Evolutionary conservation across 2,888 invertebrate genomes (phyloP).

Genomic region (Monochamus alternatus): DNA sequence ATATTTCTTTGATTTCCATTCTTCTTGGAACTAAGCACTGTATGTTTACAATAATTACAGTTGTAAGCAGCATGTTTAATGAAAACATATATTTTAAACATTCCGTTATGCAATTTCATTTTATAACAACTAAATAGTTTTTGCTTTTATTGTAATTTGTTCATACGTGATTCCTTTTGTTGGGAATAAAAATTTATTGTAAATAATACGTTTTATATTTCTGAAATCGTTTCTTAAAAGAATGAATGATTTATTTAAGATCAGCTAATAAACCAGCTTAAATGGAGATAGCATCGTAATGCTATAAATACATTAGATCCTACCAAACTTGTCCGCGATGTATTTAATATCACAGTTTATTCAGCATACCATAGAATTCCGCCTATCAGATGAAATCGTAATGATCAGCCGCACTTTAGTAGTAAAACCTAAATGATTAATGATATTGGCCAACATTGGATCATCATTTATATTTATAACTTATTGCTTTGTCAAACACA

Average conservation of each 20-base stretch:
- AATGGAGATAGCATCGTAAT: not conserved
- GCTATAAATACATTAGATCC: not conserved
- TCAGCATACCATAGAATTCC: not conserved
- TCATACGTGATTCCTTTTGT: conserved; percentile 7
- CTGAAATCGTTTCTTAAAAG: not conserved
- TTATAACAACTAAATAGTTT: conserved; percentile 24
- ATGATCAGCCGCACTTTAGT: conserved; percentile 18
- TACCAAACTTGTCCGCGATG: not conserved
- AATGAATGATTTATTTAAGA: not conserved
- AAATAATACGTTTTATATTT: not conserved
- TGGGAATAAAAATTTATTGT: not conserved
- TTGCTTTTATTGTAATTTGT: conserved; percentile 32
- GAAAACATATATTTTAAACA: conserved; percentile 31
- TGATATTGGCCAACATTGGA: conserved; percentile 14
- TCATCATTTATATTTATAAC: conserved; percentile 35
- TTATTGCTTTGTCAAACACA: conserved; percentile 32
- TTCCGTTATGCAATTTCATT: conserved; percentile 25
- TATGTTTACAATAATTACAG: conserved; percentile 22
- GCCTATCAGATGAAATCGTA: conserved; percentile 18
- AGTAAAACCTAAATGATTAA: conserved; percentile 24
- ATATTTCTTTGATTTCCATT: not conserved
- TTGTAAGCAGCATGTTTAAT: conserved; percentile 32
- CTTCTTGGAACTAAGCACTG: conserved; percentile 19
- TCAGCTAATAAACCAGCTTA: not conserved
- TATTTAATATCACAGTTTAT: not conserved